Conservation (phyloP, 2,888 invertebrate species). For the Barypeithes pellucidus region DNA sequence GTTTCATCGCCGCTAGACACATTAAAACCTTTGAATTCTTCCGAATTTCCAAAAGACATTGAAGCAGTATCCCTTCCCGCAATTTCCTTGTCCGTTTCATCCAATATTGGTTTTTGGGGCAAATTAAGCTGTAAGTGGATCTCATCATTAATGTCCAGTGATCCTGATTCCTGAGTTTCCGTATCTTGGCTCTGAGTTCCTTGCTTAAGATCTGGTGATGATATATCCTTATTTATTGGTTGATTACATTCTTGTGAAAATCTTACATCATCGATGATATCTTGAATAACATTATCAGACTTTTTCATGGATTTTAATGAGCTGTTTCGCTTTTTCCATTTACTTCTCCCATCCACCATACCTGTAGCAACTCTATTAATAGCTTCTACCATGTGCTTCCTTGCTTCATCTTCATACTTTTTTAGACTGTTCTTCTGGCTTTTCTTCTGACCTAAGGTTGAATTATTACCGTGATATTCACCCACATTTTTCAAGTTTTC, state of each 20-base stretch:
- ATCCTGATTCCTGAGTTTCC: slow-evolving; percentile 47
- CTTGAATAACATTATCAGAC: neutral
- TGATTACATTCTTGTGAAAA: neutral
- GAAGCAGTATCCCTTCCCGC: slow-evolving; percentile 63
- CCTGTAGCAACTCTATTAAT: neutral
- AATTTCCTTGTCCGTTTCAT: slow-evolving; percentile 62
- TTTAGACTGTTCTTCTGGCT: neutral
- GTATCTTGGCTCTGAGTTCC: slow-evolving; percentile 53
- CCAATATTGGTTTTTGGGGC: slow-evolving; percentile 58
- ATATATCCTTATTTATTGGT: neutral
- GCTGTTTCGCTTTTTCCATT: neutral
- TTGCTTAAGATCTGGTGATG: neutral
- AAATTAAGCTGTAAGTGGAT: slow-evolving; percentile 54
- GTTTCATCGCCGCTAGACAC: neutral
- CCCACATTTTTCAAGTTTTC: neutral
- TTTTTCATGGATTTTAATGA: neutral
- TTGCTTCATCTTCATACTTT: neutral
- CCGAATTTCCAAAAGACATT: slow-evolving; percentile 14
- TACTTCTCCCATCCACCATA: neutral
- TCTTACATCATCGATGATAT: neutral
- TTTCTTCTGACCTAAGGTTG: neutral
- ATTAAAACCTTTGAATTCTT: slow-evolving; percentile 16
- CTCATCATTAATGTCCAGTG: slow-evolving; percentile 44
- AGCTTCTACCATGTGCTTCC: neutral
- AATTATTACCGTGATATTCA: neutral